These are phyloP conservation scores for Oxyscelio sp. DNA, from an alignment of 2,888 invertebrate species.

Conservation along the genomic window DNA sequence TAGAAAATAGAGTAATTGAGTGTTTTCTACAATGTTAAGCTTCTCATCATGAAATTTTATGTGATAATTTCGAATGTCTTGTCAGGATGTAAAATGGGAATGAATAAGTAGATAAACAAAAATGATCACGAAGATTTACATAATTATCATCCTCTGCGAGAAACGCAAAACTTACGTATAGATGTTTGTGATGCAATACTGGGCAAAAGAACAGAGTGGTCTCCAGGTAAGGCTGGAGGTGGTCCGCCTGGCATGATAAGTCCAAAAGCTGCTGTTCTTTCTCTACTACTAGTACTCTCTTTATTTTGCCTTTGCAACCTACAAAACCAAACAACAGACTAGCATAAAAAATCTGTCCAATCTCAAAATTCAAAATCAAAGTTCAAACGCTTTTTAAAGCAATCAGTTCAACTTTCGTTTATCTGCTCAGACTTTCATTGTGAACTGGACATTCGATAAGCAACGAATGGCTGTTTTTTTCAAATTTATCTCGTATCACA, in stretches of 20 bases:
- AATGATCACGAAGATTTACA: too few relatives aligned
- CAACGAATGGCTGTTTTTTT: slow-evolving; percentile 35
- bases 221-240: slow-evolving; percentile 89
- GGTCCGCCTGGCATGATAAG: slow-evolving; percentile 88
- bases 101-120: too few relatives aligned
- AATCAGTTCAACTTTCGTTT: neutral
- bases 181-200: slow-evolving; percentile 89
- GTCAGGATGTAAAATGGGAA: too few relatives aligned
- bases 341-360: too few relatives aligned
- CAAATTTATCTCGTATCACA: slow-evolving; percentile 16
- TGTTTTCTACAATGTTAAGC: too few relatives aligned
- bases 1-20: too few relatives aligned
- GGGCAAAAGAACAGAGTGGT: slow-evolving; percentile 89
- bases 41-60: too few relatives aligned
- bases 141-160: too few relatives aligned
- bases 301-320: slow-evolving; percentile 90
- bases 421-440: slow-evolving; percentile 21
- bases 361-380: too few relatives aligned
- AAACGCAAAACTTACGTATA: slow-evolving; percentile 84
- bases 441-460: slow-evolving; percentile 23
- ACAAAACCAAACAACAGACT: slow-evolving; percentile 77
- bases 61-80: too few relatives aligned
- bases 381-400: neutral
- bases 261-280: slow-evolving; percentile 88
- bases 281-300: slow-evolving; percentile 89